Evolutionary conservation across 2,113 vertebrate genomes (phyloP), one percentile per base, ranked within the genome.

Genomic region (Orientallactaga bullata): DNA sequence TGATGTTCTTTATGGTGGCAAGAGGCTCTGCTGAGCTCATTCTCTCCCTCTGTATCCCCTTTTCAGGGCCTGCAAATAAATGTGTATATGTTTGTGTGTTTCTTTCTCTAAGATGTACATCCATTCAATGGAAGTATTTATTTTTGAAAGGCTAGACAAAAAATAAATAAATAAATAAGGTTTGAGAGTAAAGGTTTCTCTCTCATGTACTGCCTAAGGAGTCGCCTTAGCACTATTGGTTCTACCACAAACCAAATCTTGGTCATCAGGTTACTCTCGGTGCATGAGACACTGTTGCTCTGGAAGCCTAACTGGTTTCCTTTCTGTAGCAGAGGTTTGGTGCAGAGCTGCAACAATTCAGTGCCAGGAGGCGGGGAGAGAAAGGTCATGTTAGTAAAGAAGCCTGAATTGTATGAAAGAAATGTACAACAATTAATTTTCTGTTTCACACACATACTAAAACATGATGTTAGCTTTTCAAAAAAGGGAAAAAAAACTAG

Each of bases 221-320:
- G 42, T 30, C 80, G 65, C 26, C n/a, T n/a, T 84, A 37, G 42
- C 55, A 83, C 78, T 35, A 63, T 23, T 12, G 0, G 42, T 55
- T 89, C 84, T n/a, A 71, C 35, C 58, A 77, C 42, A 35, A 89
- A 30, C 72, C 71, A 91, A 37, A 94, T 35, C 30, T 85, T 78
- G 87, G 86, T 85, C 42, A 81, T 47, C 30, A 47, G 5, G 0
- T 42, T 77, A 60, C 61, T 55, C 58, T 47, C 74, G 47, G 35
- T 51, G 82, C 51, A 87, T 16, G 65, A 18, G 24, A 72, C 15
- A 10, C 42, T 39, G 60, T n/a, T 93, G 71, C 74, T 88, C 71
- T 9, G 9, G 66, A 93, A 95, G 83, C 69, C 39, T 51, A 91
- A 89, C n/a, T 69, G 78, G 51, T 55, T 91, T 95, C 69, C 94